Evolutionary conservation across 92 coral and sea anemone species (phyloP).

Genomic region (Porites lobata): DNA sequence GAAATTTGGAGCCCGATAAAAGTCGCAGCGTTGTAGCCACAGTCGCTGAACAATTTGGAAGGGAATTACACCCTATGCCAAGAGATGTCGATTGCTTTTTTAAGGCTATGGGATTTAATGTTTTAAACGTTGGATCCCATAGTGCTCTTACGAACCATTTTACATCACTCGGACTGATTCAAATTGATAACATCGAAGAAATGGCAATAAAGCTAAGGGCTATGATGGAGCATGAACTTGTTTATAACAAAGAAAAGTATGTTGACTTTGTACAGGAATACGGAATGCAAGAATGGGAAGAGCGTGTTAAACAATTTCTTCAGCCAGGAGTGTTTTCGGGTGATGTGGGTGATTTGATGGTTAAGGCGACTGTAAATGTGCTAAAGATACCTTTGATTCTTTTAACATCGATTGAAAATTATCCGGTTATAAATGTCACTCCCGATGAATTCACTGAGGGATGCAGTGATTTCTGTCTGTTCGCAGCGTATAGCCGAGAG

Average conservation of each 20-base stretch:
- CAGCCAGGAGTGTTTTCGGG: slow-evolving; percentile 62
- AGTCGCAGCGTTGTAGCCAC: slow-evolving; percentile 7
- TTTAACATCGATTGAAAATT: slow-evolving; percentile 41
- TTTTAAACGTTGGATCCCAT: slow-evolving; percentile 8
- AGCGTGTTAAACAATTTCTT: slow-evolving; percentile 35
- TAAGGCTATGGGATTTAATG: slow-evolving; percentile 42
- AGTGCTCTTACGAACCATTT: slow-evolving; percentile 27
- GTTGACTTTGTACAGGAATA: slow-evolving; percentile 28
- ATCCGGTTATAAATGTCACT: slow-evolving; percentile 42
- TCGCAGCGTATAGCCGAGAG: slow-evolving; percentile 28
- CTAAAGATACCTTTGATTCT: slow-evolving; percentile 15
- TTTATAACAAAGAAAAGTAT: slow-evolving; percentile 32
- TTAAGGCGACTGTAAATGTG: slow-evolving; percentile 55
- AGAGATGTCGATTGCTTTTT: slow-evolving; percentile 57
- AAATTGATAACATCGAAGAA: slow-evolving; percentile 23
- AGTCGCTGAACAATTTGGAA: slow-evolving; percentile 31
- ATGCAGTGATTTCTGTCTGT: slow-evolving; percentile 15
- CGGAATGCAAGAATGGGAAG: slow-evolving; percentile 31
- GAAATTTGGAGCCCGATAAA: neutral
- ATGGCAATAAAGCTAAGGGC: slow-evolving; percentile 31
- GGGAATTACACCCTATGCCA: slow-evolving; percentile 37
- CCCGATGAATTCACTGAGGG: slow-evolving; percentile 33
- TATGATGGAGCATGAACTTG: slow-evolving; percentile 47
- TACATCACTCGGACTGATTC: slow-evolving; percentile 39
- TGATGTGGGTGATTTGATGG: slow-evolving; percentile 65